Conservation (phyloP, 2,113 vertebrate species). For the pig (Sus scrofa) region T2T-Sscrofa CM000824.6:37933001-37933500, state of each 20-base stretch:
- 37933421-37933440: background rate
- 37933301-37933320: background rate
- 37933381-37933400: background rate
- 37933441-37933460: background rate
- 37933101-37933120: background rate
- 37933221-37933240: rapidly evolving
- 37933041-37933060: rapidly evolving
- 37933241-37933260: background rate
- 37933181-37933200: background rate
- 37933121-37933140: too few relatives aligned
- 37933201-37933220: background rate
- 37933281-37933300: background rate
- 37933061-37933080: too few relatives aligned
- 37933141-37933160: background rate
- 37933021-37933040: background rate
- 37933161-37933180: background rate
- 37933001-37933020: background rate
- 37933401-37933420: background rate
- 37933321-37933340: background rate
- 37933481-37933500: background rate
- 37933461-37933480: background rate
- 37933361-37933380: background rate
- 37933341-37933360: background rate
- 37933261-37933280: rapidly evolving
- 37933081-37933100: background rate